A percentile compares a stretch with the other conserved stretches of the same genome.
phyloP scores from a whole-genome alignment of 2,113 vertebrate genomes.

The Thalassoma bifasciatum region DNA sequence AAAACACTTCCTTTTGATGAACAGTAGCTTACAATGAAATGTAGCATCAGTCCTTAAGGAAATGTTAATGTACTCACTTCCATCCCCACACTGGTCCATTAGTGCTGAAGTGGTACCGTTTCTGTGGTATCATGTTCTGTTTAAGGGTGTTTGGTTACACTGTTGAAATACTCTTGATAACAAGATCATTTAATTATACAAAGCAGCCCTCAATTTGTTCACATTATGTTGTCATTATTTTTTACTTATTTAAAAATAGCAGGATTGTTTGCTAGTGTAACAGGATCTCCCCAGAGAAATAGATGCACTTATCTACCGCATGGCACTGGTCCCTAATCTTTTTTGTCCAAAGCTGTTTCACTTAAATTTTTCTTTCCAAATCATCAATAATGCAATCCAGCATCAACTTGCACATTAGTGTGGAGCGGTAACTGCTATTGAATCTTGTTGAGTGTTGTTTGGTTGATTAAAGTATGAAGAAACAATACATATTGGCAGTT shows the following conservation, averaged over 20 bases:
- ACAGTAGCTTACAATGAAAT: constrained; percentile 28
- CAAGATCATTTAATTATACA: constrained; percentile 11
- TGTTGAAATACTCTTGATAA: neutral
- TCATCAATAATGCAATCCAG: too few relatives aligned
- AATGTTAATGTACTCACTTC: constrained; percentile 33
- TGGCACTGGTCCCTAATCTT: too few relatives aligned
- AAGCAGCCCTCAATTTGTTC: neutral
- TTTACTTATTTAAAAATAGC: neutral
- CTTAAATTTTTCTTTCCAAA: too few relatives aligned
- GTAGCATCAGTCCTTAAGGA: constrained; percentile 8
- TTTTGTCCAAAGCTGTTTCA: too few relatives aligned
- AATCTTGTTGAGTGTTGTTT: too few relatives aligned
- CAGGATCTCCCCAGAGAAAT: too few relatives aligned
- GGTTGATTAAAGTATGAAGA: too few relatives aligned
- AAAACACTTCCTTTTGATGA: constrained; percentile 29
- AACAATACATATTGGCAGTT: too few relatives aligned
- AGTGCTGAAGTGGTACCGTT: constrained; percentile 20
- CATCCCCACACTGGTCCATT: constrained; percentile 7
- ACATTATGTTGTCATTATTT: neutral
- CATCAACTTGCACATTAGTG: too few relatives aligned
- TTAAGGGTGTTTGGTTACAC: neutral
- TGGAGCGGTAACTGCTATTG: too few relatives aligned
- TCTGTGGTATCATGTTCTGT: constrained; percentile 19
- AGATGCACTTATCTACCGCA: too few relatives aligned
- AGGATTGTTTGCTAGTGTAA: neutral